Conservation (phyloP, 2,888 invertebrate species). For the Acholoe squamosa region DNA sequence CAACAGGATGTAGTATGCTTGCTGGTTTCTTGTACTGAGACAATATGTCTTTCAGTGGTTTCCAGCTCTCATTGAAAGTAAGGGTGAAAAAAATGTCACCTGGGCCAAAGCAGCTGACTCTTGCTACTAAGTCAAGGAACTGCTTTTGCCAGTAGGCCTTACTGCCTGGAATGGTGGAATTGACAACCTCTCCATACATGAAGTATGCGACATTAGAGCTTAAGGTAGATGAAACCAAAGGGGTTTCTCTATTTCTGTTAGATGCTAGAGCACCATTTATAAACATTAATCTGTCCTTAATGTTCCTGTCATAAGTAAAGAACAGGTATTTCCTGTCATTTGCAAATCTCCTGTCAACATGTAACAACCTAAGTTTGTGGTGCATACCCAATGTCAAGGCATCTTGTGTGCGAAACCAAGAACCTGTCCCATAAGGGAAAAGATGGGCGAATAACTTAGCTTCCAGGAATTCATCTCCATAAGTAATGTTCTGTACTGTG, state of each 20-base stretch:
- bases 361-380: too few species aligned
- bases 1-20: not conserved
- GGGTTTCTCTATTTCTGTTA: not conserved
- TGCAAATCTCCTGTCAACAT: too few species aligned
- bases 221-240: not conserved
- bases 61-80: constrained; percentile 35
- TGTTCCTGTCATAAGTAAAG: constrained; percentile 23
- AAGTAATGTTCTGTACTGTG: not conserved
- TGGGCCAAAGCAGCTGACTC: not conserved
- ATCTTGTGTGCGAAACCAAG: not conserved
- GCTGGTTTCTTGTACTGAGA: not conserved
- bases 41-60: constrained; percentile 22
- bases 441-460: constrained; percentile 51
- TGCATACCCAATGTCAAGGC: too few species aligned
- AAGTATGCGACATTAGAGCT: not conserved
- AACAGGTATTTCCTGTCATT: too few species aligned
- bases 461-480: constrained; percentile 8
- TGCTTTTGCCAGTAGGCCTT: constrained; percentile 30
- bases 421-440: constrained; percentile 29
- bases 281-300: not conserved
- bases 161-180: not conserved
- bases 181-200: constrained; percentile 19
- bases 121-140: not conserved
- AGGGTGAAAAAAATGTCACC: constrained; percentile 36
- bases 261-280: not conserved